Evolutionary conservation across 1,140 invertebrate genomes (phyloP), one percentile per base, ranked within the genome.

Genomic region (Trichogramma pretiosum): DNA sequence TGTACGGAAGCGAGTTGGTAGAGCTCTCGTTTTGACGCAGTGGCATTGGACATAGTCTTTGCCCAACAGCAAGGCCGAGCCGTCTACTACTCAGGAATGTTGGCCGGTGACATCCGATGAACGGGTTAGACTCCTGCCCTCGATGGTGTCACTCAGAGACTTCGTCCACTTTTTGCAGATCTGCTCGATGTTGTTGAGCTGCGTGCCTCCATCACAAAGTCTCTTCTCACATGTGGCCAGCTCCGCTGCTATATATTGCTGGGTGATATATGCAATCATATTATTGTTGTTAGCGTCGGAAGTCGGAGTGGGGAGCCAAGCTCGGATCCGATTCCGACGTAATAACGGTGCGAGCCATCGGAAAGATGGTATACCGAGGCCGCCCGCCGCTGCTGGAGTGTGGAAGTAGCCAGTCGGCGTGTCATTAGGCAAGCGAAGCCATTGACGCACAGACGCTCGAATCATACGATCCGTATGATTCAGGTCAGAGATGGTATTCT

Each of bases 31-130:
- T 18, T 58, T 46, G 0, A 51, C 48, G 21, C 56, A 58, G 17
- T 55, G 50, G 22, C 46, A 56, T 32, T 60, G 48, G 38, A 61
- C 49, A 39, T 33, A 64, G 47, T 64, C 58, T 2, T 56, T 55
- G 9, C 60, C 60, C 11, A 48, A 46, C 0, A 53, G 19, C 10
- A 54, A 47, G 21, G 34, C 22, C 5, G 30, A 40, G 3, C 46
- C 39, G 2, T 56, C 43, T 2, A 5, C 16, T 1, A 55, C 14
- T 52, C 55, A 56, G 0, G 5, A 2, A 10, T 55, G 39, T 18
- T 51, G 43, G 1, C n/a, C 36, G 5, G 14, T 0, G 45, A 50
- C n/a, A n/a, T n/a, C n/a, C n/a, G n/a, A n/a, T n/a, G n/a, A n/a
- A n/a, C n/a, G n/a, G n/a, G n/a, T n/a, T n/a, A n/a, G n/a, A n/a